Evolutionary conservation across 2,113 vertebrate species (phyloP).

Genomic region (Phylloscopus trochilus): DNA sequence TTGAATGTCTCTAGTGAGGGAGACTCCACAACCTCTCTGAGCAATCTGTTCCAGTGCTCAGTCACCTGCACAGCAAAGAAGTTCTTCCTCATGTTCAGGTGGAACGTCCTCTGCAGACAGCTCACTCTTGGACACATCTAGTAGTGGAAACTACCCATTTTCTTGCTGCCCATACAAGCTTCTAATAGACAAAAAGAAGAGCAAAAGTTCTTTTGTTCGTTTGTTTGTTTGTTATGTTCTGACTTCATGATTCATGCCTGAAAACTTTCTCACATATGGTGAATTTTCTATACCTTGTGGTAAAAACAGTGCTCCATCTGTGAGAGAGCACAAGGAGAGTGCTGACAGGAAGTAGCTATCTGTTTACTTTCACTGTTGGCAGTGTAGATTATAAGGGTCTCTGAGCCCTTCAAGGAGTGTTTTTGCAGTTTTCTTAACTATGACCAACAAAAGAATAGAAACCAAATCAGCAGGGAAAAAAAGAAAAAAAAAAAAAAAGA

Average conservation of each 20-base stretch:
- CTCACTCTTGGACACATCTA: not conserved
- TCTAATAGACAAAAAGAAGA: not conserved
- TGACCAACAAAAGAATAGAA: not conserved
- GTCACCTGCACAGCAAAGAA: not conserved
- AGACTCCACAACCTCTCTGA: not conserved
- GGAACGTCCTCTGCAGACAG: not conserved
- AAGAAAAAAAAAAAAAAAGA: not conserved
- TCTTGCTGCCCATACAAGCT: not conserved
- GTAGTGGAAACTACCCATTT: not conserved
- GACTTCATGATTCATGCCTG: not conserved
- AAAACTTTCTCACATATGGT: not conserved
- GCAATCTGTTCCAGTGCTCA: accelerated
- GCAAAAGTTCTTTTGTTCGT: not conserved
- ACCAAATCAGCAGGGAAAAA: not conserved
- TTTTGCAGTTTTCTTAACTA: not conserved
- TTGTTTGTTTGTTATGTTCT: not conserved
- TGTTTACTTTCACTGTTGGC: not conserved
- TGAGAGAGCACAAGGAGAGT: not conserved
- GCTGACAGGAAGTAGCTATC: not conserved
- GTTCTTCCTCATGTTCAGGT: not conserved
- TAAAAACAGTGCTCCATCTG: not conserved
- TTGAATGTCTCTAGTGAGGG: not conserved
- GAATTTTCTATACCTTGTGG: not conserved
- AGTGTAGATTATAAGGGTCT: not conserved
- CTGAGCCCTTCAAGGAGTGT: not conserved